A percentile compares a stretch with the other conserved stretches of the same genome.
Conservation (phyloP, 64 coral and sea anemone genomes). For the Stichodactyla mertensii region DNA sequence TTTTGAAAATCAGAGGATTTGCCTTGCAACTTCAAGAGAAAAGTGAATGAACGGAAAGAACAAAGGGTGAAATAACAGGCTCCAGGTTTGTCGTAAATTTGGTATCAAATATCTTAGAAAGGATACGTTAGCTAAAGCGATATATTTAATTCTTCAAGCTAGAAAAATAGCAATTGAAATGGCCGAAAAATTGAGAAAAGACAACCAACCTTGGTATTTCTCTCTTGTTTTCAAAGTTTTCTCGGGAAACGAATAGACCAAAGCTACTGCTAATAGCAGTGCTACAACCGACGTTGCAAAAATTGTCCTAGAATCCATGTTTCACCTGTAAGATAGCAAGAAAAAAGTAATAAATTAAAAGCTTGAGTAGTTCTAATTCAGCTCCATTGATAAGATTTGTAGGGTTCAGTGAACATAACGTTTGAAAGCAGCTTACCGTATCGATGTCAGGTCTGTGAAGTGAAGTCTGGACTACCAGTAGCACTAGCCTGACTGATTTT, state of each 20-base stretch:
- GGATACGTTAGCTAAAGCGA: too few species aligned
- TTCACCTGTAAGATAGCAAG: conserved; percentile 13
- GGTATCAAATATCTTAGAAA: not conserved
- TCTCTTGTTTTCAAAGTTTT: conserved; percentile 3
- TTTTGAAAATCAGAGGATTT: too few species aligned
- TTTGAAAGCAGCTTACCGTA: not conserved
- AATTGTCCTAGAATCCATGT: not conserved
- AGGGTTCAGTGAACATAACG: not conserved
- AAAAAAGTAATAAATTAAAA: not conserved
- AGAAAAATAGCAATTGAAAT: not conserved
- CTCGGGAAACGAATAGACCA: conserved; percentile 26
- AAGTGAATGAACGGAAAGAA: not conserved
- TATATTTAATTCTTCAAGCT: not conserved
- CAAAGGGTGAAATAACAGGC: not conserved
- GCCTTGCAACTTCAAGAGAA: not conserved
- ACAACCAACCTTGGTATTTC: not conserved
- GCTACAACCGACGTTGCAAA: not conserved
- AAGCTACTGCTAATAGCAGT: conserved; percentile 4
- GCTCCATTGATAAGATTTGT: not conserved
- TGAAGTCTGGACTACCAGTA: not conserved
- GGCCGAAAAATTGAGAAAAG: not conserved
- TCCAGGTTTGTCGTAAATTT: not conserved
- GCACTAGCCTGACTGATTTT: not conserved
- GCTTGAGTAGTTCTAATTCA: not conserved
- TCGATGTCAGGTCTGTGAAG: not conserved